A percentile compares a stretch with the other conserved stretches of the same genome.
Evolutionary conservation across 2,888 invertebrate genomes (phyloP).

Genomic region (Apamea crenata): DNA sequence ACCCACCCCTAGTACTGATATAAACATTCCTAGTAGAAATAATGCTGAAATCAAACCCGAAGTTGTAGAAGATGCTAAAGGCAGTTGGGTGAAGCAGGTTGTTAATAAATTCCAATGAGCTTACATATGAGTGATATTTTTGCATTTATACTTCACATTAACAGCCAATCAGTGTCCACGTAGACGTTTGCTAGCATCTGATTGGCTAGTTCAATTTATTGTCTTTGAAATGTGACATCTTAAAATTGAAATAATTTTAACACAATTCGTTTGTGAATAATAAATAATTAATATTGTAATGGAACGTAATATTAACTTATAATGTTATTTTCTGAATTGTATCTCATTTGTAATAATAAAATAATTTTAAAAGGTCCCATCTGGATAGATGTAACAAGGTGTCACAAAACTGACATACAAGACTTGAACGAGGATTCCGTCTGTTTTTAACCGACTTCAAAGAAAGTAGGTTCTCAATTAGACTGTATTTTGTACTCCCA

Average conservation of each 20-base stretch:
- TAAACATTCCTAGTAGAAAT: slow-evolving; percentile 71
- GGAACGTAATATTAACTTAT: slow-evolving; percentile 21
- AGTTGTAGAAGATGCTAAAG: slow-evolving; percentile 84
- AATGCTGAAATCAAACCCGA: slow-evolving; percentile 71
- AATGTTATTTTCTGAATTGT: slow-evolving; percentile 31
- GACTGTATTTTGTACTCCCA: slow-evolving; percentile 77
- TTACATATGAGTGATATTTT: slow-evolving; percentile 76
- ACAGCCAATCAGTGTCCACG: slow-evolving; percentile 35
- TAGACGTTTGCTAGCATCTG: slow-evolving; percentile 18
- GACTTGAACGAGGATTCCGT: slow-evolving; percentile 74
- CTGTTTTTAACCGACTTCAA: slow-evolving; percentile 61
- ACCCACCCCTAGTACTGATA: slow-evolving; percentile 58
- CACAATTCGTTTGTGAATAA: slow-evolving; percentile 24
- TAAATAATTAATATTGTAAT: slow-evolving; percentile 23
- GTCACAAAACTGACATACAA: slow-evolving; percentile 38
- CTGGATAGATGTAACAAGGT: slow-evolving; percentile 12
- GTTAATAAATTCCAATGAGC: slow-evolving; percentile 93
- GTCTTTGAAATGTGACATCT: slow-evolving; percentile 45
- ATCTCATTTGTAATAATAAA: slow-evolving; percentile 45
- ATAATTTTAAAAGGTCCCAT: slow-evolving; percentile 21
- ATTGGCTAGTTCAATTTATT: slow-evolving; percentile 36
- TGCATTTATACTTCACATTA: slow-evolving; percentile 79
- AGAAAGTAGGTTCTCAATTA: background rate
- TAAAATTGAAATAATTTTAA: slow-evolving; percentile 15
- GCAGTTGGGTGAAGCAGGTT: slow-evolving; percentile 94